phyloP scores from a whole-genome alignment of 2,888 invertebrate genomes.

The Ochropacha duplaris region DNA sequence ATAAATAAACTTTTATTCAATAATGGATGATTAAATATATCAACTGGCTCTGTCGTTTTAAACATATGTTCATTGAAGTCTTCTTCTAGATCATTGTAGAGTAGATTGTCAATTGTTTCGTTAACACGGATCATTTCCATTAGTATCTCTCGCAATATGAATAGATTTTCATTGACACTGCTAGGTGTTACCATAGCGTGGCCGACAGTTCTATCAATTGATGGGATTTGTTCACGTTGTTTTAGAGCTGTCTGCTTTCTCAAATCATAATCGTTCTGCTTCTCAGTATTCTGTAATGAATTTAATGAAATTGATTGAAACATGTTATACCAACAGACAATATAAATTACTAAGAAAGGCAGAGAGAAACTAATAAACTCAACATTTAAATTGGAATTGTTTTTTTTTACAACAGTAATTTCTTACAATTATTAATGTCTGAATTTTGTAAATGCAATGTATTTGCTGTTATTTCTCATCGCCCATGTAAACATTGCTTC shows the following conservation, averaged over 20 bases:
- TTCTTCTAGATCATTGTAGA: constrained; percentile 16
- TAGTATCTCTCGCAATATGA: constrained; percentile 18
- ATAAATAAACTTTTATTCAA: constrained; percentile 14
- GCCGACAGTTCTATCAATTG: not conserved
- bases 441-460: too few relatives aligned
- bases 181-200: not conserved
- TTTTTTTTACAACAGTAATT: too few relatives aligned
- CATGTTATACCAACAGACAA: too few relatives aligned
- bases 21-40: constrained; percentile 12
- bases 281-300: not conserved
- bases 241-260: not conserved
- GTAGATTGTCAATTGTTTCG: constrained; percentile 17
- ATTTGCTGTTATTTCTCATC: too few relatives aligned
- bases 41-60: constrained; percentile 8
- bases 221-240: not conserved
- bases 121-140: constrained; percentile 16
- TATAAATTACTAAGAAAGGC: too few relatives aligned
- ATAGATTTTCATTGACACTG: constrained; percentile 9
- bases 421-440: too few relatives aligned
- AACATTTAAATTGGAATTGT: too few relatives aligned
- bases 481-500: too few relatives aligned
- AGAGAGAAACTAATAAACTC: too few relatives aligned
- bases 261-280: not conserved
- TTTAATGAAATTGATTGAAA: not conserved
- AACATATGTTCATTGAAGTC: constrained; percentile 12